These are phyloP conservation scores for Acomys russatus DNA, from an alignment of 2,797 vertebrate species.

Conservation along the genomic window DNA sequence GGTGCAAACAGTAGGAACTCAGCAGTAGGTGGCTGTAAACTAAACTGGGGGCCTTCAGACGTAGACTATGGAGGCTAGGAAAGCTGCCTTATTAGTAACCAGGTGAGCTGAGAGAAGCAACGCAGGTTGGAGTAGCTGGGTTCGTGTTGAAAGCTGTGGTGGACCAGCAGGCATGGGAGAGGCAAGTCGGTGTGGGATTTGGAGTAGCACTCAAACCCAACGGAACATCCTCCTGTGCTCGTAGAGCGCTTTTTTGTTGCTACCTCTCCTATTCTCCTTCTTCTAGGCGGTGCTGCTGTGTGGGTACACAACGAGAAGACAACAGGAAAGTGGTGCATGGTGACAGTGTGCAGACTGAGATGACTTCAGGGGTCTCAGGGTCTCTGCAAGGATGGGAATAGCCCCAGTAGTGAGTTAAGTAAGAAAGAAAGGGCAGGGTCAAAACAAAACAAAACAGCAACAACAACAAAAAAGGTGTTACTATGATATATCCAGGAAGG, in stretches of 20 bases:
- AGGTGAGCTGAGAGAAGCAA: neutral
- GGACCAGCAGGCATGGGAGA: neutral
- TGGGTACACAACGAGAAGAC: neutral
- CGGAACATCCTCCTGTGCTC: fast-evolving
- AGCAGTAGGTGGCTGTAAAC: neutral
- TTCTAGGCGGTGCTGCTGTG: neutral
- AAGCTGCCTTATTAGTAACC: neutral
- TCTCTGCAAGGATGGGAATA: neutral
- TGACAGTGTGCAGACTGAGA: fast-evolving
- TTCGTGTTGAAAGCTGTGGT: neutral
- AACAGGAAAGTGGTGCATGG: neutral
- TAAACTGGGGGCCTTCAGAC: neutral
- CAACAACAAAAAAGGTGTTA: neutral
- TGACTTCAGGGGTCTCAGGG: neutral
- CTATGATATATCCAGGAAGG: neutral
- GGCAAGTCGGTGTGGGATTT: neutral
- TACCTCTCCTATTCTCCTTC: neutral
- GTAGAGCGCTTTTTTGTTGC: neutral
- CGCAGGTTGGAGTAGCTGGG: neutral
- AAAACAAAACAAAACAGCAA: neutral
- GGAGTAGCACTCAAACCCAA: neutral
- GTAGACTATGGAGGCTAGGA: neutral
- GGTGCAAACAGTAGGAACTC: neutral
- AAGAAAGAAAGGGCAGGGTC: neutral
- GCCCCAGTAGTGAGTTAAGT: neutral